These are phyloP conservation scores for Odontomachus brunneus DNA, from an alignment of 1,140 invertebrate genomes.

Conservation along the genomic window DNA sequence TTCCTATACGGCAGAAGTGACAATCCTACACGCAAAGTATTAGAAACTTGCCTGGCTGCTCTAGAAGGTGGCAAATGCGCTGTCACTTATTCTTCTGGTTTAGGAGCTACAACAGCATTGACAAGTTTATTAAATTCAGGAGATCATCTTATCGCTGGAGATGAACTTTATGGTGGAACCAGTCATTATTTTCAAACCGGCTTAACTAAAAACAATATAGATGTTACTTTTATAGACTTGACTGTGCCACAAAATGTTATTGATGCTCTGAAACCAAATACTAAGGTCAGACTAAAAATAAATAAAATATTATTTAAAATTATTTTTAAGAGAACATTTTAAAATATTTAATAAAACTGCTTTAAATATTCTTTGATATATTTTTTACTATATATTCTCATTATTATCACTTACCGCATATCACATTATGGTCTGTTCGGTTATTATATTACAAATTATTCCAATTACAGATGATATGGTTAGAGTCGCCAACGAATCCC, in stretches of 20 bases:
- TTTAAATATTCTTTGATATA: too few relatives aligned
- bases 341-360: neutral
- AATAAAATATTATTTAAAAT: constrained; percentile 17
- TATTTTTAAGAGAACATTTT: neutral
- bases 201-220: constrained; percentile 89
- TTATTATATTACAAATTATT: neutral
- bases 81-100: constrained; percentile 95
- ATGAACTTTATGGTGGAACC: constrained; percentile 99
- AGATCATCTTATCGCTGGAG: constrained; percentile 96
- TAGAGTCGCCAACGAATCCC: constrained; percentile 99
- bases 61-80: constrained; percentile 96
- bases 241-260: constrained; percentile 89
- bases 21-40: constrained; percentile 96
- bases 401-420: neutral
- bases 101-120: constrained; percentile 93
- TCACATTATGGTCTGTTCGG: constrained; percentile 28
- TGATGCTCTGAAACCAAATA: constrained; percentile 91
- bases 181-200: constrained; percentile 89
- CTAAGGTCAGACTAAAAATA: constrained; percentile 89
- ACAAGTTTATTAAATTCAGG: constrained; percentile 91
- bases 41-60: constrained; percentile 96
- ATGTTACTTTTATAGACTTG: constrained; percentile 93
- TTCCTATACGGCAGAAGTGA: constrained; percentile 97
- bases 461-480: constrained; percentile 92
- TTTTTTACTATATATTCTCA: too few relatives aligned